Evolutionary conservation across 2,888 invertebrate species (phyloP).

Genomic region (Troides oblongomaculatus): DNA sequence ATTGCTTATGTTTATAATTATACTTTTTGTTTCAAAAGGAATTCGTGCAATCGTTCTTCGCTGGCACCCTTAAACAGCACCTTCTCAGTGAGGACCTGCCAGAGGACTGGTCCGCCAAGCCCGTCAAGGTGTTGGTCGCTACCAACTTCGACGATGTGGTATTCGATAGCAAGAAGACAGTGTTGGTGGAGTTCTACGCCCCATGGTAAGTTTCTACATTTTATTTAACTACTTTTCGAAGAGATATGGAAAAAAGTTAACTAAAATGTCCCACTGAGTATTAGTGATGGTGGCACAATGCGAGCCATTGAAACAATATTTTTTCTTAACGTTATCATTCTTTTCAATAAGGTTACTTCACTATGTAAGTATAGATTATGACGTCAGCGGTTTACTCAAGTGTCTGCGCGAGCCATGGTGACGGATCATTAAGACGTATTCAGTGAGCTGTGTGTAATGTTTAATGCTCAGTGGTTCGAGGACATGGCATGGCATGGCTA

Average conservation of each 20-base stretch:
- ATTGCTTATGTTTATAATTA: not conserved
- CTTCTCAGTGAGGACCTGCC: conserved; percentile 96
- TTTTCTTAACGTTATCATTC: too few relatives aligned
- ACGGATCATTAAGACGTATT: conserved; percentile 47
- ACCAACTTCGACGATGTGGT: conserved; percentile 97
- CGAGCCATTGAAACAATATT: too few relatives aligned
- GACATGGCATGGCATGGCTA: conserved; percentile 38
- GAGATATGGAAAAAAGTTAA: too few relatives aligned
- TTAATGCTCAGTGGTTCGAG: conserved; percentile 43
- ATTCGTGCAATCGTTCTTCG: conserved; percentile 94
- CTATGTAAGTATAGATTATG: not conserved
- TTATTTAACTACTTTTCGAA: not conserved
- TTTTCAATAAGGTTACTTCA: not conserved
- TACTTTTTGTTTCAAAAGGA: conserved; percentile 50
- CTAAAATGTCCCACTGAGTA: too few relatives aligned
- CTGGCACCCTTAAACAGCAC: conserved; percentile 96
- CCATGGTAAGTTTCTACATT: conserved; percentile 85
- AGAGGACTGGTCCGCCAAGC: conserved; percentile 97
- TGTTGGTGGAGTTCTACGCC: conserved; percentile 99
- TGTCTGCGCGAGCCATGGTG: conserved; percentile 33
- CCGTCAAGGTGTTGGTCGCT: conserved; percentile 95
- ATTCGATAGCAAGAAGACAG: conserved; percentile 91
- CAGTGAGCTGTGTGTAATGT: conserved; percentile 48
- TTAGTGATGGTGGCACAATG: too few relatives aligned
- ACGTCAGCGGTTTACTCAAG: conserved; percentile 44